Evolutionary conservation across 2,113 vertebrate species (phyloP), one percentile per base, ranked within the genome.

Genomic region (Antigone vipio): DNA sequence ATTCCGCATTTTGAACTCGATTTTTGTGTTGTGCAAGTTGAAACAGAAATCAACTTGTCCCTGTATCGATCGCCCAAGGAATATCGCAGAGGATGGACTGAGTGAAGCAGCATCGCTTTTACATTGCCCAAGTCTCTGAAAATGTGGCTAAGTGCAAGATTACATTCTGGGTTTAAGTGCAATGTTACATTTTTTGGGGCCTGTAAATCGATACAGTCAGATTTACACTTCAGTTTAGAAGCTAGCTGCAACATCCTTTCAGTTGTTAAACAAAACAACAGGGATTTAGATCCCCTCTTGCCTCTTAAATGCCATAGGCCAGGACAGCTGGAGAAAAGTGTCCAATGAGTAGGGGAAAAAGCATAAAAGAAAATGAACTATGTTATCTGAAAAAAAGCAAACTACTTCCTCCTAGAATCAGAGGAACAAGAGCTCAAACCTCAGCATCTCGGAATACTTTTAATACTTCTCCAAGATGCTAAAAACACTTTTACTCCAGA

Each of bases 141-240:
- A 89, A 88, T 6, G 2, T 5, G 74, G 85, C 67, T 94, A 96
- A 96, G 87, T 96, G 83, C 94, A 91, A 87, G 82, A 12, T 21
- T 81, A 84, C 92, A 91, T 78, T 73, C 66, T 32, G 86, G 85
- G 12, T 67, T 92, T 89, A 94, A 93, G 89, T 95, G 87, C 82
- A 92, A 95, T 83, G 35, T 49, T 73, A 75, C 18, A 53, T 29
- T 74, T 88, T 27, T 19, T 35, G 56, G 52, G 74, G 83, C 27
- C 62, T 75, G 52, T 44, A 67, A 83, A 64, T 16, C 29, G 40
- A 42, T 15, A 55, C 35, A 87, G 69, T 38, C 62, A 42, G 55
- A 80, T 83, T 88, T 21, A 71, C 23, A 9, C 49, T 24, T 74
- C 71, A 18, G 35, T 82, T 92, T 30, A 15, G 76, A 85, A 85